Evolutionary conservation across 2,113 vertebrate genomes (phyloP), one percentile per base, ranked within the genome.

Genomic region (Serilophus lunatus): DNA sequence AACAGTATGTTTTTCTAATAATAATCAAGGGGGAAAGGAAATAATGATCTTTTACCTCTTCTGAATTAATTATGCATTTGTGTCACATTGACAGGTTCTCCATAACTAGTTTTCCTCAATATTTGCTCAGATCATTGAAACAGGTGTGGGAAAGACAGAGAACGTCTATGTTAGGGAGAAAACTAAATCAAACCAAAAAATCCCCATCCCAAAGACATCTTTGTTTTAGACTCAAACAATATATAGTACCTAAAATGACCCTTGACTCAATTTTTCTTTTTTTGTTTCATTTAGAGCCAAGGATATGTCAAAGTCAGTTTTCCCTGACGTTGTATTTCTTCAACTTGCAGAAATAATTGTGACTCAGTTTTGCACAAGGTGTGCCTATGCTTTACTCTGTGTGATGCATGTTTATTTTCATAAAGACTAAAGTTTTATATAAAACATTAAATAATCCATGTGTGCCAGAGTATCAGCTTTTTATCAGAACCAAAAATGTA

Each of bases 121-220:
- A 11, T 69, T 87, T 76, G 4, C 87, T 89, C 33, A 71, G 49
- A 15, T 69, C 8, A 66, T 33, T 86, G 22, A 68, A 84, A 78
- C 0, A 59, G 24, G 74, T 78, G 4, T n/a, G 20, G 12, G 25
- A 80, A 72, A 80, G 35, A 74, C 76, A 35, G 76, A 3, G 13
- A 78, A 40, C 12, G 56, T 66, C 38, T 82, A 33, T 2, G 5
- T 45, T 53, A 56, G 8, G 14, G 13, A 60, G 23, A n/a, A 76
- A 42, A 13, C 0, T 2, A 26, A 40, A 16, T 3, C 13, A 53
- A 76, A 12, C 7, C 35, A 59, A 31, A 59, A 57, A 74, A 20
- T 0, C 1, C 0, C 3, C 5, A 54, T 6, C 9, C 71, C 75
- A 82, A 59, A 18, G 3, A 50, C 38, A 4, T 47, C 12, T 72